A percentile compares a stretch with the other conserved stretches of the same genome.
phyloP scores from a whole-genome alignment of 1,140 invertebrate species.

The Camponotus pennsylvanicus region DNA sequence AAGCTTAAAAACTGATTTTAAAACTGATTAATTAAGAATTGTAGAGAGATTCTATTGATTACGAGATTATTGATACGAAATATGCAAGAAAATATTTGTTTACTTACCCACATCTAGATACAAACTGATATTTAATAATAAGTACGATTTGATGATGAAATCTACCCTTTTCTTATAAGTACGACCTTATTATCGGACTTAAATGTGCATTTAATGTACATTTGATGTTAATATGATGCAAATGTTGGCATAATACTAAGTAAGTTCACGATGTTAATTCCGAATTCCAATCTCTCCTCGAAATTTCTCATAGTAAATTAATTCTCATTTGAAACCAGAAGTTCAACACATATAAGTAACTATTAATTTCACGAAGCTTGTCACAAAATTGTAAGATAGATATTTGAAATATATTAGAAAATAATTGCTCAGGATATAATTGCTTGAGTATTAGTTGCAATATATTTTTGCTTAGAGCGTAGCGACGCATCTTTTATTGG shows the following conservation, averaged over 20 bases:
- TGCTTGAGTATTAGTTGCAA: background rate
- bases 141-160: background rate
- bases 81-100: background rate
- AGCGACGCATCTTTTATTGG: slow-evolving; percentile 85
- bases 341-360: background rate
- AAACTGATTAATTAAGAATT: background rate
- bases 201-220: background rate
- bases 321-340: background rate
- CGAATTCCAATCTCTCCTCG: background rate
- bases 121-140: background rate
- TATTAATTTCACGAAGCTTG: background rate
- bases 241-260: background rate
- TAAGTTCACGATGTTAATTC: slow-evolving; percentile 8
- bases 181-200: background rate
- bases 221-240: background rate
- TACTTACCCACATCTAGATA: background rate
- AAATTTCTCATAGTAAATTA: slow-evolving; percentile 25
- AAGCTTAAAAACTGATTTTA: background rate
- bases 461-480: slow-evolving; percentile 82
- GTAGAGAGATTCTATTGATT: no score
- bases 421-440: background rate
- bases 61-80: no score
- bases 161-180: background rate
- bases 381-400: background rate
- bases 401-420: background rate